Evolutionary conservation across 2,113 vertebrate species (phyloP), one percentile per base, ranked within the genome.

Genomic region (Tursiops truncatus): DNA sequence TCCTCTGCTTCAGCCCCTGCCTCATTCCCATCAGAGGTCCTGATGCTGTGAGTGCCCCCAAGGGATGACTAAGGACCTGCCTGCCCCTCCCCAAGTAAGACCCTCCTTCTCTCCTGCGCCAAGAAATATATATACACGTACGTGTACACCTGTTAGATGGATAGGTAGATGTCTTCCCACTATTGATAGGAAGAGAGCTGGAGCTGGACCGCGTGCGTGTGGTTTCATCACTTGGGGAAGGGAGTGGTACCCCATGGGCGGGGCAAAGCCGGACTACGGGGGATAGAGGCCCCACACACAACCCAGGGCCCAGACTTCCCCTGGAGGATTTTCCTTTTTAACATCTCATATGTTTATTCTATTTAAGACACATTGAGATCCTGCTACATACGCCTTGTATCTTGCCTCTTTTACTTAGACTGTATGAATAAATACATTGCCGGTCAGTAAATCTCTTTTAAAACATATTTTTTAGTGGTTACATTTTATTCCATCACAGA

Each of bases 141-240:
- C 36, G 20, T 9, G 38, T 65, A 47, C 4, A 31, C 1, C 36
- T 36, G 36, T 17, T 12, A 58, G 65, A 21, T 1, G 33, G 15
- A 38, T 6, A 4, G 23, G 31, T 6, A 2, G 63, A 7, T 0
- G 18, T 3, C 56, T 50, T 25, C 44, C 53, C 26, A 13, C 18
- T 26, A 18, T 0, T 17, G 68, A 56, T 1, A n/a, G 74, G 41
- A 50, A 8, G 70, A 15, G 80, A 68, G 81, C 60, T 5, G 36
- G 63, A 33, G 50, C 1, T 13, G 31, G 50, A 25, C 5, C 2
- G 17, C 2, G 8, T 25, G n/a, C 2, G 8, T 25, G n/a, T 0
- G 10, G n/a, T 10, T 18, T 33, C 62, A 41, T 6, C 26, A 21
- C 38, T 21, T 50, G 65, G 41, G 33, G 47, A 65, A 56, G 28